Evolutionary conservation across 1,140 invertebrate species (phyloP).

Genomic region (Cydia strobilella): DNA sequence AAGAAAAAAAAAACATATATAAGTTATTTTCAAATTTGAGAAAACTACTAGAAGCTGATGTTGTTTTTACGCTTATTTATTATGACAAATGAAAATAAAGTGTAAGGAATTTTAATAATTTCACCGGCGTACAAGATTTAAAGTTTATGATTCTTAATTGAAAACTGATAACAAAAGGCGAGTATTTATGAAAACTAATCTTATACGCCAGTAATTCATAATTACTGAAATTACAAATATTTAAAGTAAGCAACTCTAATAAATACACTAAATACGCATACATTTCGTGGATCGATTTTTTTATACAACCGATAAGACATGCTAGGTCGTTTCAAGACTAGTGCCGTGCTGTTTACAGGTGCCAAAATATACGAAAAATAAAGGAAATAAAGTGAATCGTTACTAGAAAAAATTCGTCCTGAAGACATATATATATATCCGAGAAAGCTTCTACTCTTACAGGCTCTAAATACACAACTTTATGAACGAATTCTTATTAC

Average conservation of each 20-base stretch:
- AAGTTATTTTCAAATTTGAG: too few species aligned
- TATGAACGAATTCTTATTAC: not conserved
- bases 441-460: not conserved
- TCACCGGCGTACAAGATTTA: not conserved
- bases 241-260: not conserved
- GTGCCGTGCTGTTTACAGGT: slow-evolving; percentile 42
- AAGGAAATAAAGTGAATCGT: not conserved
- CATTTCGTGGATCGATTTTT: not conserved
- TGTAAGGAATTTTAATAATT: not conserved
- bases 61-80: not conserved
- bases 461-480: not conserved
- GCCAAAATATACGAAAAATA: slow-evolving; percentile 27
- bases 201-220: not conserved
- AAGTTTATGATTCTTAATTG: not conserved
- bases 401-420: not conserved
- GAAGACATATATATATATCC: too few species aligned
- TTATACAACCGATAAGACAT: slow-evolving; percentile 5
- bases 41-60: not conserved
- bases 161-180: not conserved
- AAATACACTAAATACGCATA: slow-evolving; percentile 3
- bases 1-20: too few species aligned
- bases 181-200: not conserved
- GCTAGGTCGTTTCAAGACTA: not conserved
- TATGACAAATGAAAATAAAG: not conserved
- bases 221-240: not conserved